phyloP scores from a whole-genome alignment of 1,140 invertebrate genomes.

The Solenopsis fugax region DNA sequence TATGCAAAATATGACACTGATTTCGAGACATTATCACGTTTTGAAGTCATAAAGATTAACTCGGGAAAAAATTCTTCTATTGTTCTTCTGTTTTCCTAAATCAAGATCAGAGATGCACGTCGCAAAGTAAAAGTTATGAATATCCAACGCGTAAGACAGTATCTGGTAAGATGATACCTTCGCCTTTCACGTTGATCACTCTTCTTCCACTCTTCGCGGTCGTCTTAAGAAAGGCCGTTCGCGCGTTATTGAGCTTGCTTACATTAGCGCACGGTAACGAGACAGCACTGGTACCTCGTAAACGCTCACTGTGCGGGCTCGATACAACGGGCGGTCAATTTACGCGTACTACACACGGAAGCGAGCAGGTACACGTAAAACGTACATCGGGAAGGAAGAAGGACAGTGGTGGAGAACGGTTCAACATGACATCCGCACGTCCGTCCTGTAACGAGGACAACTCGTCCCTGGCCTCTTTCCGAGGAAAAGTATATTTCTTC shows the following conservation, averaged over 20 bases:
- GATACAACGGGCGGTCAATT: conserved; percentile 32
- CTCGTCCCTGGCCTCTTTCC: conserved; percentile 32
- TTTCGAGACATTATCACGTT: too few relatives aligned
- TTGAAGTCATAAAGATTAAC: too few relatives aligned
- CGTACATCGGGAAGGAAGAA: background rate
- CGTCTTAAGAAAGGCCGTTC: conserved; percentile 13
- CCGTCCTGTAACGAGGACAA: conserved; percentile 11
- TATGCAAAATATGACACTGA: too few relatives aligned
- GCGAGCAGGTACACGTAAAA: conserved; percentile 28
- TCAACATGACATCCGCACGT: conserved; percentile 13
- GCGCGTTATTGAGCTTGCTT: conserved; percentile 1
- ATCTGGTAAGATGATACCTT: conserved; percentile 8
- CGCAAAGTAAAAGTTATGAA: background rate
- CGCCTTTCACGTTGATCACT: conserved; percentile 17
- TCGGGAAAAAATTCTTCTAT: background rate
- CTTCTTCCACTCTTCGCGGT: background rate
- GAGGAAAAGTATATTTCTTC: conserved; percentile 18
- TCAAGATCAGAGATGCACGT: background rate
- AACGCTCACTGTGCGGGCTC: conserved; percentile 28
- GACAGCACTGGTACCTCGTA: conserved; percentile 37
- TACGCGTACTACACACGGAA: conserved; percentile 4
- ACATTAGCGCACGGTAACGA: conserved; percentile 21
- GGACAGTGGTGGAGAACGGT: background rate
- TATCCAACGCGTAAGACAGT: background rate
- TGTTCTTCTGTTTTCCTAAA: background rate